Evolutionary conservation across 2,888 invertebrate species (phyloP), one percentile per base, ranked within the genome.

Genomic region (Polydrusus pterygomalis): DNA sequence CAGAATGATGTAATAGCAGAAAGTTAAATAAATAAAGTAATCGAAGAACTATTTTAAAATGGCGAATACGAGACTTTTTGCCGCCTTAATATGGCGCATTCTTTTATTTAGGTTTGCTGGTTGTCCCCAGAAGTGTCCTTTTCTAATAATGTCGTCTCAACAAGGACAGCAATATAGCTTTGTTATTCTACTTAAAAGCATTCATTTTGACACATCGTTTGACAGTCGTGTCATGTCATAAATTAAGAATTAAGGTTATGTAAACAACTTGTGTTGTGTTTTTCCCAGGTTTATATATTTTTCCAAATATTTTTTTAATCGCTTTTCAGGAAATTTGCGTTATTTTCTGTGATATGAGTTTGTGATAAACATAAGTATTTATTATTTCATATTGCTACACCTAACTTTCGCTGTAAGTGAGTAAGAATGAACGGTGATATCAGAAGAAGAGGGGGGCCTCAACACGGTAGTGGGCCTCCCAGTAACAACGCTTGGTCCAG

Each of bases 281-380:
- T 58, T 38, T 60, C n/a, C 15, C 34, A 30, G n/a, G n/a, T n/a
- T 6, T n/a, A 30, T 15, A 25, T 30, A 13, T n/a, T 34, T 30
- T 34, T n/a, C 15, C 0, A 54, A n/a, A 1, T 15, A 11, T 60
- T 34, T 11, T 60, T 38, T 60, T 34, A 34, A 34, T 34, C 17
- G 38, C 30, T 40, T 60, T 58, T 60, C 30, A 60, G 58, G 17
- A 15, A 60, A 17, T 38, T 18, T 60, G 10, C 10, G 10, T 38
- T 17, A 60, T 60, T 60, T 60, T 60, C 38, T 38, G 58, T 38
- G 58, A 60, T 60, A 60, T 15, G 25, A 38, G 18, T n/a, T 60
- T 38, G 38, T 60, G 58, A 38, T 60, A 60, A 10, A 6, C 34
- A 34, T 15, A 17, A 38, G 1, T 60, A 34, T 34, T 60, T 60